Conservation (phyloP, 2,797 vertebrate genomes). For the Myotis findleyi region DNA sequence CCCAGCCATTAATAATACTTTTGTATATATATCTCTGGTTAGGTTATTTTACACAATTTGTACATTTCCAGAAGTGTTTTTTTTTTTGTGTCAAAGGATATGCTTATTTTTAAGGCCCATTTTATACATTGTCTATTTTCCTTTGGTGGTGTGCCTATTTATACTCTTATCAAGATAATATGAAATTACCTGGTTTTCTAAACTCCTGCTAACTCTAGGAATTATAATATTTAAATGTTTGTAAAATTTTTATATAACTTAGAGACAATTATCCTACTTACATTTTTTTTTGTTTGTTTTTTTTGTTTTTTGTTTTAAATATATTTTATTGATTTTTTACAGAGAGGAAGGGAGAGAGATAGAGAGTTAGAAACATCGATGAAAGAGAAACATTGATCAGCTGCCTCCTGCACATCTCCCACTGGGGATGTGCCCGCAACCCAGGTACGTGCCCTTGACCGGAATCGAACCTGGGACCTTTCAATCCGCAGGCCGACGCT, state of each 20-base stretch:
- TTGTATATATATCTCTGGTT: background rate
- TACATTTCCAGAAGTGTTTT: slow-evolving; percentile 32
- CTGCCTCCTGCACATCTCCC: too few species aligned
- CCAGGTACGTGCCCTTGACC: too few species aligned
- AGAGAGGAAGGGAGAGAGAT: too few species aligned
- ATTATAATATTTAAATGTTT: slow-evolving; percentile 27
- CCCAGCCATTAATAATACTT: background rate
- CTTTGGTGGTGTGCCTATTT: background rate
- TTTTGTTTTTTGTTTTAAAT: too few species aligned
- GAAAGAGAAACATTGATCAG: too few species aligned
- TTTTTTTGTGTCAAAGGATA: slow-evolving; percentile 3
- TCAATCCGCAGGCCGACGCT: too few species aligned
- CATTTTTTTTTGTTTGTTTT: too few species aligned
- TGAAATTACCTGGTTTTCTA: background rate
- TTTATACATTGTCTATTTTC: background rate
- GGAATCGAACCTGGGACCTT: too few species aligned
- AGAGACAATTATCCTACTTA: background rate
- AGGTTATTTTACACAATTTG: background rate
- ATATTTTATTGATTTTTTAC: too few species aligned
- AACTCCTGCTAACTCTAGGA: background rate
- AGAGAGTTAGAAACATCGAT: too few species aligned
- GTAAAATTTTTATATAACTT: background rate
- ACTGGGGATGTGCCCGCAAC: too few species aligned
- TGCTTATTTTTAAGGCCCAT: background rate
- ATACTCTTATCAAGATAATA: background rate